phyloP scores from a whole-genome alignment of 2,113 vertebrate species.

The Callipepla squamata region DNA sequence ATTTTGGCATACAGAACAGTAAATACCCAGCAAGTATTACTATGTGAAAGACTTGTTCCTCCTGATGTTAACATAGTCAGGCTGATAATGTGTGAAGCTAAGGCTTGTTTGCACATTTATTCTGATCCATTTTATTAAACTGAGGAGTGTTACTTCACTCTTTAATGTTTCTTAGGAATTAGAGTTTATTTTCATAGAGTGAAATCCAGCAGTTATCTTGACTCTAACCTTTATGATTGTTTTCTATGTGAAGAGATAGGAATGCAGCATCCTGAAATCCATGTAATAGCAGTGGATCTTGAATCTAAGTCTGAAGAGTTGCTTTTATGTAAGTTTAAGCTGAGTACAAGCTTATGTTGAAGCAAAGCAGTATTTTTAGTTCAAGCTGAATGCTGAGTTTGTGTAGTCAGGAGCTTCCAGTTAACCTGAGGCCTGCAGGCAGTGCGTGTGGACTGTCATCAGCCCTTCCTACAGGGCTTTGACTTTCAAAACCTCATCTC shows the following conservation, averaged over 20 bases:
- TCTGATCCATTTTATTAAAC: conserved; percentile 34
- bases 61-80: neutral
- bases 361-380: neutral
- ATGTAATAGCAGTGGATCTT: neutral
- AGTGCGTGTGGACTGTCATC: neutral
- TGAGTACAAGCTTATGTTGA: neutral
- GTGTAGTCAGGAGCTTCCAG: rapidly evolving
- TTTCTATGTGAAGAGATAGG: conserved; percentile 27
- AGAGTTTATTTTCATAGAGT: neutral
- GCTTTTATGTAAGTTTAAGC: neutral
- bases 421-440: rapidly evolving
- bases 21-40: neutral
- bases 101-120: conserved; percentile 7
- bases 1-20: neutral
- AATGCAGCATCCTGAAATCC: neutral
- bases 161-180: conserved; percentile 28
- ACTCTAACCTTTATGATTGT: neutral
- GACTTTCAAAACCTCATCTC: neutral
- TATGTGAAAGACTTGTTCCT: neutral
- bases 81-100: neutral
- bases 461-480: neutral
- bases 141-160: neutral
- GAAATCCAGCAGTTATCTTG: conserved; percentile 48
- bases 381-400: neutral
- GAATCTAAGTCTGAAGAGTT: neutral